Base-by-base conservation (phyloP, 2,888 invertebrate species). In the Folsomia manolachei region DNA sequence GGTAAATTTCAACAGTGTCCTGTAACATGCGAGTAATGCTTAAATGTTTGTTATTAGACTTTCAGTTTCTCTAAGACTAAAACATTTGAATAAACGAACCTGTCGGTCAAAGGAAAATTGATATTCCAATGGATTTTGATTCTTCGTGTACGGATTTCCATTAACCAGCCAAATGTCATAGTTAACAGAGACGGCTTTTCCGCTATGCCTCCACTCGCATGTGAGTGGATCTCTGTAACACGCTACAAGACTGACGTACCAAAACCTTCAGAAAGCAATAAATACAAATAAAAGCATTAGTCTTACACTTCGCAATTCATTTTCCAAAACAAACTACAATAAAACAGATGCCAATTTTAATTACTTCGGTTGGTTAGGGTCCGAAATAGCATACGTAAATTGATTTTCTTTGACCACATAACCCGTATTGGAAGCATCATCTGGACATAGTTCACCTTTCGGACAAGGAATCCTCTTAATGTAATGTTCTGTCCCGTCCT, bases 91-190 rank as follows among this genome's bases (percentile, higher is more conserved):
- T n/a, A n/a, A n/a, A n/a, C 19, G 71, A 62, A 85, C 86, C 83
- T 87, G 95, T 83, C 92, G 89, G 83, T 98, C 97, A 85, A 96
- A 97, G 0, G 97, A 97, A 84, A 97, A 97, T 84, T 98, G 96
- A 85, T 95, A 96, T 71, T 93, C 90, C 81, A 97, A 87, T 71
- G 93, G 91, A 84, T 94, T 95, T 82, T 91, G 91, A 74, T 91
- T 88, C 73, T 93, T 92, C 81, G 89, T 88, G 83, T 93, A 93
- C 0, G 98, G 98, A 85, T 94, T 93, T 26, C 97, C 97, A 85
- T 98, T 98, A 7, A 97, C 97, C 64, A 98, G 87, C 92, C 95
- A 95, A 79, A 98, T 91, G 84, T 98, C 94, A 84, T 97, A 98
- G 68, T 90, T 86, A 18, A 94, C 84, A 68, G 84, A 83, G 26